phyloP scores from a whole-genome alignment of 2,113 vertebrate genomes.

The Cinclus cinclus region DNA sequence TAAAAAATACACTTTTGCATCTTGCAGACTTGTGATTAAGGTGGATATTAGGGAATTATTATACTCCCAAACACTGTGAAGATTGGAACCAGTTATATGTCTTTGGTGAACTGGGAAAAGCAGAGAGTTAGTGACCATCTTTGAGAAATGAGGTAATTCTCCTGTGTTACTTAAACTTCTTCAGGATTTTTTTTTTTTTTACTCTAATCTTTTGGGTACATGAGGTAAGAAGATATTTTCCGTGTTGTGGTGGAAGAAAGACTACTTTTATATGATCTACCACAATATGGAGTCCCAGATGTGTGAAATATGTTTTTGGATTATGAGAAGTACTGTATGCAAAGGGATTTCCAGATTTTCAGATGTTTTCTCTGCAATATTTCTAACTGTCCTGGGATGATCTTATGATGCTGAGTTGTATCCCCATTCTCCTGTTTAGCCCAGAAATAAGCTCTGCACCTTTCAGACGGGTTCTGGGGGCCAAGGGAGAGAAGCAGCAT shows the following conservation, averaged over 20 bases:
- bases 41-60: not conserved
- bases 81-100: not conserved
- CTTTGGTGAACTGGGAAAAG: not conserved
- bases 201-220: not conserved
- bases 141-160: not conserved
- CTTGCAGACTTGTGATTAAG: not conserved
- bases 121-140: not conserved
- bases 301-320: not conserved
- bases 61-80: not conserved
- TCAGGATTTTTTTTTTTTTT: not conserved
- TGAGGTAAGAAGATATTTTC: not conserved
- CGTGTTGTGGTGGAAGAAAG: not conserved
- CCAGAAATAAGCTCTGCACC: not conserved
- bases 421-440: not conserved
- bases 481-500: accelerated
- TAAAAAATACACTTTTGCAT: not conserved
- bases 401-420: not conserved
- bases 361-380: not conserved
- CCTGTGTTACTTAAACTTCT: not conserved
- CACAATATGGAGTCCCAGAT: not conserved
- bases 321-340: not conserved
- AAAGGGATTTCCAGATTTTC: not conserved
- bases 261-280: not conserved
- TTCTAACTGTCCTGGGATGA: not conserved
- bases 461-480: not conserved